These are phyloP conservation scores for Myzus persicae DNA, from an alignment of 1,140 invertebrate genomes.

Conservation along the genomic window DNA sequence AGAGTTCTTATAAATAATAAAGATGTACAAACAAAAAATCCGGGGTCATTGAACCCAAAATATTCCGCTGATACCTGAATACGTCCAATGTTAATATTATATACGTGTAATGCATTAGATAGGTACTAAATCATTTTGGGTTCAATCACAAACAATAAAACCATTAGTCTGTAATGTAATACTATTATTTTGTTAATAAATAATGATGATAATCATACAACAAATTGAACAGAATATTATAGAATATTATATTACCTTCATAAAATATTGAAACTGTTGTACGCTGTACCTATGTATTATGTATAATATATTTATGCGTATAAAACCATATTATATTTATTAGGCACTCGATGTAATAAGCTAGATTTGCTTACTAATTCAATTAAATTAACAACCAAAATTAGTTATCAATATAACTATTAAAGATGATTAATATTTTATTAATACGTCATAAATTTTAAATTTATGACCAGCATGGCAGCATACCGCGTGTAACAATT, in stretches of 20 bases:
- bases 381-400: background rate
- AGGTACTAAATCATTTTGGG: background rate
- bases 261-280: background rate
- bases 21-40: background rate
- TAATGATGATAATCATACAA: background rate
- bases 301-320: background rate
- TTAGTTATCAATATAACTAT: background rate
- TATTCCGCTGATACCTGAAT: background rate
- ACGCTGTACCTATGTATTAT: background rate
- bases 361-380: background rate
- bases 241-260: background rate
- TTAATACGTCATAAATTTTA: background rate
- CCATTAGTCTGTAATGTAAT: background rate
- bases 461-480: background rate
- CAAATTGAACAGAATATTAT: background rate
- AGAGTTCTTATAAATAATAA: background rate
- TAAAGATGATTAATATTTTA: background rate
- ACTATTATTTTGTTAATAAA: background rate
- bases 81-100: background rate
- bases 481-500: constrained; percentile 23
- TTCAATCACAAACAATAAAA: constrained; percentile 5
- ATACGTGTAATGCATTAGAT: background rate
- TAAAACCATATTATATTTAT: background rate
- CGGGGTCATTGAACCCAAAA: background rate
- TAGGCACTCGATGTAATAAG: background rate